Base-by-base conservation (phyloP, 2,113 vertebrate species). In the Hydrolagus affinis region DNA sequence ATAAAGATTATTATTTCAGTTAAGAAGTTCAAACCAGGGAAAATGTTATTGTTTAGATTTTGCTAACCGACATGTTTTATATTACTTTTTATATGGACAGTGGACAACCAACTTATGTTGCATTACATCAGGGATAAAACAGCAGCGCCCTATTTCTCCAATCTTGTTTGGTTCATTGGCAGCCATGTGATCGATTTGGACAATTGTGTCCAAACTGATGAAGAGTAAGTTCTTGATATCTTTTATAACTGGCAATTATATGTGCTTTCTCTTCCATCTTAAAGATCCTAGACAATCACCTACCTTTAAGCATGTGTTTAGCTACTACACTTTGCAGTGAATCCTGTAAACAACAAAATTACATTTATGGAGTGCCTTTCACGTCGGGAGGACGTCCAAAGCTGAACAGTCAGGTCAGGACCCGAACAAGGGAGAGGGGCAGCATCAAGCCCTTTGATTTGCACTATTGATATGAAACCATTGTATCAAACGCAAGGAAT, bases 31-130 rank as follows among this genome's bases (percentile, higher is more conserved):
- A 44, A 86, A 76, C n/a, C n/a, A 17, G 15, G 72, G 25, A 66
- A 44, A 30, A 72, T 32, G 32, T 68, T 19, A 25, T 57, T 86
- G n/a, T 86, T 62, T 64, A 44, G 68, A 12, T 86, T 86, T 64
- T 23, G 72, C 0, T 72, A 76, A 56, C 93, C 85, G 66, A 9
- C 66, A 85, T 9, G n/a, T 4, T 57, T 10, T 70, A 3, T 30
- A 32, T 32, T 85, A 6, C 44, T 19, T 85, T 85, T 85, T 15
- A 57, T 83, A 17, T 77, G 59, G 17, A 32, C 90, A 99, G 98
- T 99, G 96, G 96, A 99, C 91, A 99, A 99, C 95, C 96, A 98
- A 89, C 96, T 96, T 87, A 99, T 99, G 98, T 92, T 99, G 88
- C 98, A 99, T 91, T 99, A 98, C 89, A 98, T 99, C 88, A 91